Percentiles rank a stretch among this genome's conserved stretches.
Evolutionary conservation across 2,797 vertebrate genomes (phyloP).

Genomic region (Tiaroga cobitis): DNA sequence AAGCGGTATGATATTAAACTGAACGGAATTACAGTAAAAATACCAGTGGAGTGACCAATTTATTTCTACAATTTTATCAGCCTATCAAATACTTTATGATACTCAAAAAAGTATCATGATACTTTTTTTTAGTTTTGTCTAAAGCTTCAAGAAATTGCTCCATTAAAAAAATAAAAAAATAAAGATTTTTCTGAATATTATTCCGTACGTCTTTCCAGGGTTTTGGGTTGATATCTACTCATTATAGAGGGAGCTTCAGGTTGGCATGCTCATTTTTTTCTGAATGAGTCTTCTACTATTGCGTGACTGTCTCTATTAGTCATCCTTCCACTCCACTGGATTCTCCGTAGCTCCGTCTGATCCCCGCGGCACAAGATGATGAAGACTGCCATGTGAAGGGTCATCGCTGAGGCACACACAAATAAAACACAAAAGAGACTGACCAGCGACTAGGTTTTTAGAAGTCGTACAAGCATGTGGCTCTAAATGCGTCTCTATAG

Average conservation of each 20-base stretch:
- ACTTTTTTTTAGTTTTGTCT: too few relatives aligned
- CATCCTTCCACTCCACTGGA: constrained; percentile 25
- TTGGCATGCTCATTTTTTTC: neutral
- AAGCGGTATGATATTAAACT: too few relatives aligned
- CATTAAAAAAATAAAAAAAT: too few relatives aligned
- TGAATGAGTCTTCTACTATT: constrained; percentile 31
- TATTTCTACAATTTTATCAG: too few relatives aligned
- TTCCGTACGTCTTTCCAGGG: neutral
- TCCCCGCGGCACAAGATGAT: neutral
- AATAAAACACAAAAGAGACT: neutral
- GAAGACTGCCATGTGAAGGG: neutral
- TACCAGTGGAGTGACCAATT: too few relatives aligned
- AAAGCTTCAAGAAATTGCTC: neutral
- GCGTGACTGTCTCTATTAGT: constrained; percentile 30
- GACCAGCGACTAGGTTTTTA: neutral
- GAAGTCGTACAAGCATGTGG: neutral
- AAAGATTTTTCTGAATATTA: too few relatives aligned
- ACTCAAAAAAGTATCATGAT: neutral
- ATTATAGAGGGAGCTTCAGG: neutral
- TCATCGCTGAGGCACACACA: neutral
- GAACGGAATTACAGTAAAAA: too few relatives aligned
- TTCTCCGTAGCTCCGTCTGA: constrained; percentile 16
- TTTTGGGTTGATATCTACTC: neutral
- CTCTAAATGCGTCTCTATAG: too few relatives aligned
- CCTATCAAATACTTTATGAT: neutral